phyloP scores from a whole-genome alignment of 2,113 vertebrate genomes.

The Dascyllus trimaculatus region DNA sequence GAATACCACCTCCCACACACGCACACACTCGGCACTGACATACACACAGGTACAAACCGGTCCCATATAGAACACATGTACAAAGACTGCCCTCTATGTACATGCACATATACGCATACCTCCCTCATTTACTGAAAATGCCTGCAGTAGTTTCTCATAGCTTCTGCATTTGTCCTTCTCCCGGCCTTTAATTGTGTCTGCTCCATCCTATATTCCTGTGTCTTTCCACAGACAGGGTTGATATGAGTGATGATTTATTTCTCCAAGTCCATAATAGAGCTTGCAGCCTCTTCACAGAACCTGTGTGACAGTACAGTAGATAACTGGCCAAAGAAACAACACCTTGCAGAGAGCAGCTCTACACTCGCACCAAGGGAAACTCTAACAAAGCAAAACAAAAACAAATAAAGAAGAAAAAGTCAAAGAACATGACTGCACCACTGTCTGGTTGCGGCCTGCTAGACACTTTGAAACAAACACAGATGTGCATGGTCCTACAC shows the following conservation, averaged over 20 bases:
- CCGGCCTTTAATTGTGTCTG: conserved; percentile 14
- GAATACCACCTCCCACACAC: conserved; percentile 80
- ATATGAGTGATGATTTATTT: conserved; percentile 86
- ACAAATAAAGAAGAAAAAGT: conserved; percentile 24
- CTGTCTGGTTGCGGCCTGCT: conserved; percentile 16
- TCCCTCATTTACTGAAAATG: conserved; percentile 80
- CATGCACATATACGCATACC: conserved; percentile 24
- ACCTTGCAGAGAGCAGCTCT: conserved; percentile 69
- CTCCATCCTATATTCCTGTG: conserved; percentile 11
- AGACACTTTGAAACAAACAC: conserved; percentile 17
- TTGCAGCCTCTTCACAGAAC: conserved; percentile 54
- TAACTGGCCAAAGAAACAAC: conserved; percentile 83
- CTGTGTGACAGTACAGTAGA: conserved; percentile 72
- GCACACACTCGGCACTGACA: conserved; percentile 54
- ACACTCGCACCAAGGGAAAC: conserved; percentile 52
- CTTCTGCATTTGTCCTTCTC: conserved; percentile 38
- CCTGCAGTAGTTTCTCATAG: conserved; percentile 77
- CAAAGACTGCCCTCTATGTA: conserved; percentile 7
- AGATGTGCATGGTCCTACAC: conserved; percentile 29
- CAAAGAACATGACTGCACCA: background rate
- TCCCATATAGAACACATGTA: conserved; percentile 60
- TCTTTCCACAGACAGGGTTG: conserved; percentile 78
- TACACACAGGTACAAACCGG: conserved; percentile 62
- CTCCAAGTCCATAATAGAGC: conserved; percentile 80
- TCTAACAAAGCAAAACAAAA: conserved; percentile 74